These are phyloP conservation scores for Crossocerus cetratus DNA, from an alignment of 2,888 invertebrate species.

Conservation along the genomic window DNA sequence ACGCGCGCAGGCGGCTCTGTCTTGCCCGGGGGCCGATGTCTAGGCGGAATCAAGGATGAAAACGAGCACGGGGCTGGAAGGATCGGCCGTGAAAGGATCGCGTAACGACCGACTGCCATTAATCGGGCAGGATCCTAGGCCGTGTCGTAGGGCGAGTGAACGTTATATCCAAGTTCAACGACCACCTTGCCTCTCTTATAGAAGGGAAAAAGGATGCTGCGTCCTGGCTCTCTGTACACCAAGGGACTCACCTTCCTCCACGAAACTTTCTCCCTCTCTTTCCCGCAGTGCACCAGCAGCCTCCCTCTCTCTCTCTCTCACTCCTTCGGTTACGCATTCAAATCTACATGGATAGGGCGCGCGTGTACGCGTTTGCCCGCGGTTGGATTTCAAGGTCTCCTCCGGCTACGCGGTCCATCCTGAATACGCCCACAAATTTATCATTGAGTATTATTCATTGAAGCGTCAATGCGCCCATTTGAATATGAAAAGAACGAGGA, in stretches of 20 bases:
- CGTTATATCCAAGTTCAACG: slow-evolving; percentile 58
- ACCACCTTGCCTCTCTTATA: slow-evolving; percentile 33
- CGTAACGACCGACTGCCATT: slow-evolving; percentile 17
- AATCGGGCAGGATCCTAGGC: slow-evolving; percentile 29
- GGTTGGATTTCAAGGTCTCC: slow-evolving; percentile 72
- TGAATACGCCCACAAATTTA: slow-evolving; percentile 77
- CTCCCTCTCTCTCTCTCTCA: no score
- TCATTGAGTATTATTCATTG: slow-evolving; percentile 77
- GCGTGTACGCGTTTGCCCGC: slow-evolving; percentile 58
- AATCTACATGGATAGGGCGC: slow-evolving; percentile 42
- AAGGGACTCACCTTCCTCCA: slow-evolving; percentile 13
- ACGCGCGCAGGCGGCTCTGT: no score
- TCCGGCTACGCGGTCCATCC: slow-evolving; percentile 65
- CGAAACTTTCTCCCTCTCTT: slow-evolving; percentile 22
- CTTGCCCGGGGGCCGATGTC: no score
- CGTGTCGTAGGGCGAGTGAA: slow-evolving; percentile 44
- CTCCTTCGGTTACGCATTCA: slow-evolving; percentile 63
- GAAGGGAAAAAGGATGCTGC: slow-evolving; percentile 4
- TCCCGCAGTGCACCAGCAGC: slow-evolving; percentile 10
- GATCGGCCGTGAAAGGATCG: not conserved
- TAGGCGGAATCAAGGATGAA: no score
- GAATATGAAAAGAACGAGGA: slow-evolving; percentile 76
- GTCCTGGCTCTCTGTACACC: slow-evolving; percentile 16
- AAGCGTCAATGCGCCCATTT: slow-evolving; percentile 76
- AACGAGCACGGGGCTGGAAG: no score